Evolutionary conservation across 2,113 vertebrate genomes (phyloP).

Genomic region (Cnemophilus loriae): DNA sequence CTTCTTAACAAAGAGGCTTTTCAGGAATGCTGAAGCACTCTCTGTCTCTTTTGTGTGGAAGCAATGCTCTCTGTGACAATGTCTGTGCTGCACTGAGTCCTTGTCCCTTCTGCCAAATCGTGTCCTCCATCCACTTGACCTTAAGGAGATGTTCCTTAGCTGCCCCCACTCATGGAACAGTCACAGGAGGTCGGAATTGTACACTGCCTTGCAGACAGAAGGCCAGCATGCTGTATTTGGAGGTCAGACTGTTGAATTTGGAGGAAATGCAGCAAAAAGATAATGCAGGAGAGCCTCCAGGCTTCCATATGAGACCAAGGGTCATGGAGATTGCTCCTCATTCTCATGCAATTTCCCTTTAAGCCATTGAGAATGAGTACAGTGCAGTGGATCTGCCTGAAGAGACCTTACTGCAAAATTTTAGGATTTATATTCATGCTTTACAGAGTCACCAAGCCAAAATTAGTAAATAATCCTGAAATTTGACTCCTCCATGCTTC

Average conservation of each 20-base stretch:
- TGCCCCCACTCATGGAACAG: neutral
- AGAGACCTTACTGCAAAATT: neutral
- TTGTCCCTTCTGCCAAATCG: neutral
- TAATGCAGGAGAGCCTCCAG: neutral
- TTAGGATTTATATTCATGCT: neutral
- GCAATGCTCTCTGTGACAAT: neutral
- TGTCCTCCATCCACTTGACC: neutral
- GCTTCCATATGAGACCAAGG: neutral
- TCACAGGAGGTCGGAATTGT: neutral
- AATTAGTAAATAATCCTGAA: neutral
- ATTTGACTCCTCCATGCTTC: neutral
- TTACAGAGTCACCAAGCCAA: neutral
- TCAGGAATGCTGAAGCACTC: neutral
- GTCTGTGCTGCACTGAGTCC: neutral
- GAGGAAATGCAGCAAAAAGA: neutral
- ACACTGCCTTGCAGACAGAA: neutral
- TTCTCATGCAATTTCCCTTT: neutral
- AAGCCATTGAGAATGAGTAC: neutral
- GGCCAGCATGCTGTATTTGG: neutral
- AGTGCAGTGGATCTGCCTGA: neutral
- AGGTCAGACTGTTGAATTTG: neutral
- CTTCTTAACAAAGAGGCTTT: neutral
- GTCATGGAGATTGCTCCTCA: neutral
- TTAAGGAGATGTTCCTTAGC: neutral
- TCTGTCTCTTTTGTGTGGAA: neutral